Percentiles rank a stretch among this genome's conserved stretches.
Conservation (phyloP, 2,113 vertebrate species). For the Equus quagga region DNA sequence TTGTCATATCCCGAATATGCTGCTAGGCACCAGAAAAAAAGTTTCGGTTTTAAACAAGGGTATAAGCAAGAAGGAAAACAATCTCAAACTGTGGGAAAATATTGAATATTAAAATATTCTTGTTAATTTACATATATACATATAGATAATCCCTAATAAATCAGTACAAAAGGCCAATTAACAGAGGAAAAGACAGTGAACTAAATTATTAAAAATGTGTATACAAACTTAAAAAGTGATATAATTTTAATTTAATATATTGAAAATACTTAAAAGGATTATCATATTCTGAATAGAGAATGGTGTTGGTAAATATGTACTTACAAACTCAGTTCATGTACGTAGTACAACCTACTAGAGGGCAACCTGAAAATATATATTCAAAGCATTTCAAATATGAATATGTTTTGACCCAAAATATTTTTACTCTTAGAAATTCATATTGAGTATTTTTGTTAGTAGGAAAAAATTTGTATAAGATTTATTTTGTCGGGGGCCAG, state of each 20-base stretch:
- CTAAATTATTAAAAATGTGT: background rate
- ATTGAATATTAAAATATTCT: background rate
- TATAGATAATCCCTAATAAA: background rate
- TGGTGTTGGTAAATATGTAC: background rate
- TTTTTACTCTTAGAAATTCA: constrained; percentile 9
- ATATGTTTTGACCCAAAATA: background rate
- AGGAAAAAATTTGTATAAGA: background rate
- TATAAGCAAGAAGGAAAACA: background rate
- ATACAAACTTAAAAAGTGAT: background rate
- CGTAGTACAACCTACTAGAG: background rate
- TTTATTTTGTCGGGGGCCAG: background rate
- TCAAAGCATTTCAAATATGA: background rate
- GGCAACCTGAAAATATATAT: background rate
- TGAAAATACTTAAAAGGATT: background rate
- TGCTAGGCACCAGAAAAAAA: background rate
- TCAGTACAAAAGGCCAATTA: background rate
- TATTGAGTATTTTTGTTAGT: background rate
- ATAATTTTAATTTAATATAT: background rate
- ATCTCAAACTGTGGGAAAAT: background rate
- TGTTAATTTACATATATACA: background rate
- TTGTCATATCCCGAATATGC: background rate
- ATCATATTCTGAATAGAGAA: background rate
- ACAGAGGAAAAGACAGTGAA: background rate
- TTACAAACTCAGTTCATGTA: background rate
- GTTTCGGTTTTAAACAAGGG: background rate